Evolutionary conservation across 1,140 invertebrate species (phyloP).

Genomic region (Drosophila obscura): DNA sequence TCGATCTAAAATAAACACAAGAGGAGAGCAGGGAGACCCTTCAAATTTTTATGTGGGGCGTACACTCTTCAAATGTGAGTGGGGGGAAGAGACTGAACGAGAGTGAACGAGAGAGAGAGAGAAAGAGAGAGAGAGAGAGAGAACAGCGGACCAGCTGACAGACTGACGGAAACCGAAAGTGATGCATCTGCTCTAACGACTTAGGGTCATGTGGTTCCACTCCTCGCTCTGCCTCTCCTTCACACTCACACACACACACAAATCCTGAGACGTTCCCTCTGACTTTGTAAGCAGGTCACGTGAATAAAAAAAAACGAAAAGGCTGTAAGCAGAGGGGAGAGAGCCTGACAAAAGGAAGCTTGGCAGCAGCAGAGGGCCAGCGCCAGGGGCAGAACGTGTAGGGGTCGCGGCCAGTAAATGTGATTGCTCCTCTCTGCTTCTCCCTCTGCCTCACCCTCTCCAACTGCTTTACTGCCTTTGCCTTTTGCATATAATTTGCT

Average conservation of each 20-base stretch:
- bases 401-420: conserved; percentile 56
- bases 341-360: conserved; percentile 42
- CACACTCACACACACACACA: conserved; percentile 25
- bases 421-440: conserved; percentile 49
- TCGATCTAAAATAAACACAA: conserved; percentile 63
- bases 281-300: conserved; percentile 79
- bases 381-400: background rate
- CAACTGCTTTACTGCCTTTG: background rate
- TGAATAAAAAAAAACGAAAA: conserved; percentile 41
- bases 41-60: conserved; percentile 61
- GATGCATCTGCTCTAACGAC: conserved; percentile 69
- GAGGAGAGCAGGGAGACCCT: conserved; percentile 29
- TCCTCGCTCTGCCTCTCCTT: conserved; percentile 24
- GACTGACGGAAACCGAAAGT: conserved; percentile 63
- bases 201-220: conserved; percentile 34
- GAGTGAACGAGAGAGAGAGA: conserved; percentile 17
- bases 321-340: conserved; percentile 20
- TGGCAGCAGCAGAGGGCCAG: background rate
- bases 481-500: conserved; percentile 54
- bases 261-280: conserved; percentile 49
- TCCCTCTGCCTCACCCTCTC: background rate
- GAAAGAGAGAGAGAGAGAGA: background rate
- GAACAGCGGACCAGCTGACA: conserved; percentile 49
- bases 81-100: conserved; percentile 14
- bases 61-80: conserved; percentile 30